Conservation (phyloP, 1,140 invertebrate genomes). For the Zaprionus lachaisei region DNA sequence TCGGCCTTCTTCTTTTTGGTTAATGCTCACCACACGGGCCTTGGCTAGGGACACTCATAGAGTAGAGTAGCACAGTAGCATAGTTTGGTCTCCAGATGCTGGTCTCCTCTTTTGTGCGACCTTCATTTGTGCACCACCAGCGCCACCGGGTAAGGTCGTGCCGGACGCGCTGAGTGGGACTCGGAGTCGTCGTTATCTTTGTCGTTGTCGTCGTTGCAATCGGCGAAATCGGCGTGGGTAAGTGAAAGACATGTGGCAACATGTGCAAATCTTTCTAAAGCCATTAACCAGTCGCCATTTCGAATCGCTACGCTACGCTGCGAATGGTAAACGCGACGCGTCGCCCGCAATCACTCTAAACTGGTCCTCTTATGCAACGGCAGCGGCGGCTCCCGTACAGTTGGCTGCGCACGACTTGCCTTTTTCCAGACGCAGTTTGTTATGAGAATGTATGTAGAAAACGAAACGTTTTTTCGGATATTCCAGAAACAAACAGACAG, state of each 20-base stretch:
- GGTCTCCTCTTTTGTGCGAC: slow-evolving; percentile 28
- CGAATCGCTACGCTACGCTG: not conserved
- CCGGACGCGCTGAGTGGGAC: not conserved
- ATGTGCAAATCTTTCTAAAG: slow-evolving; percentile 46
- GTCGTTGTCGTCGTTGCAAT: not conserved
- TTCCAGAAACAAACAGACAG: not conserved
- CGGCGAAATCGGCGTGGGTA: slow-evolving; percentile 44
- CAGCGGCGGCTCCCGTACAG: slow-evolving; percentile 13
- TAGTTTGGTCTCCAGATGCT: slow-evolving; percentile 8
- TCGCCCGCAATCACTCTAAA: slow-evolving; percentile 37
- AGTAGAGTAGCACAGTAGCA: slow-evolving; percentile 44
- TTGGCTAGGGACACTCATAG: not conserved
- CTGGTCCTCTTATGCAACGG: slow-evolving; percentile 67
- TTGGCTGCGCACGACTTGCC: slow-evolving; percentile 22
- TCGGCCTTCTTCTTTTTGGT: not conserved
- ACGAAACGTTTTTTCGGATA: slow-evolving; percentile 8
- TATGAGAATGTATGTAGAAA: slow-evolving; percentile 12
- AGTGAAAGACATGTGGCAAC: slow-evolving; percentile 34
- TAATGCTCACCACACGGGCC: not conserved
- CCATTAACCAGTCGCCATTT: slow-evolving; percentile 27
- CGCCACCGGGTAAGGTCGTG: slow-evolving; percentile 16
- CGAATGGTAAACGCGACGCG: not conserved
- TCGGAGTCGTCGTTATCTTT: not conserved
- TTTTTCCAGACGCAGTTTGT: slow-evolving; percentile 2
- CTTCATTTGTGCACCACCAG: slow-evolving; percentile 18